Evolutionary conservation across 2,113 vertebrate genomes (phyloP).

Genomic region (Coracopsis vasa): DNA sequence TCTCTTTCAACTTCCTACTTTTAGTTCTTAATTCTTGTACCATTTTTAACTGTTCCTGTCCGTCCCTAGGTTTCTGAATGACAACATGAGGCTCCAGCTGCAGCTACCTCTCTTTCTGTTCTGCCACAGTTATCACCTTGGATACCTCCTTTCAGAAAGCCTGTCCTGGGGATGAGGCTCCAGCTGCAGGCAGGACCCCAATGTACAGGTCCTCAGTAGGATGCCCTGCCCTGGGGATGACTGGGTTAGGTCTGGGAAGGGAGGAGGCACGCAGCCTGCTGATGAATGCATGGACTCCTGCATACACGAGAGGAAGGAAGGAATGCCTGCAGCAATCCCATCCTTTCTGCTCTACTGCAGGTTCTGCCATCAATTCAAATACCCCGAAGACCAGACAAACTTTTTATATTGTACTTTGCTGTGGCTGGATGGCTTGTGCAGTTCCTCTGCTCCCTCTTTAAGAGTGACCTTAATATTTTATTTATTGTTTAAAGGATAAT

Average conservation of each 20-base stretch:
- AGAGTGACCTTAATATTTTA: constrained; percentile 69
- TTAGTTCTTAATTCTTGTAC: neutral
- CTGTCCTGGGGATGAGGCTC: neutral
- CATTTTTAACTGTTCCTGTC: neutral
- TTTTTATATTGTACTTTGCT: constrained; percentile 26
- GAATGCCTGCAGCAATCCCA: neutral
- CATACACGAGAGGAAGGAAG: neutral
- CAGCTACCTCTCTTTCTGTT: neutral
- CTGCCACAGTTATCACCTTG: neutral
- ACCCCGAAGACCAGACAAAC: constrained; percentile 14
- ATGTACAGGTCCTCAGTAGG: fast-evolving
- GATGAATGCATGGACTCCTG: neutral
- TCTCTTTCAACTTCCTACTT: neutral
- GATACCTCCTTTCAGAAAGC: neutral
- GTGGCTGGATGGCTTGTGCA: constrained; percentile 22
- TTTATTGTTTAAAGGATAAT: constrained; percentile 72
- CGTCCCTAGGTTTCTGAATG: neutral
- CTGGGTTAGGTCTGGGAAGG: neutral
- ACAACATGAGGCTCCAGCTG: neutral
- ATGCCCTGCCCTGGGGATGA: neutral
- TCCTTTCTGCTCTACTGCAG: neutral
- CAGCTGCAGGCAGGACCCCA: neutral
- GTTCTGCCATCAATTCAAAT: neutral
- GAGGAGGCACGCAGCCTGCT: neutral
- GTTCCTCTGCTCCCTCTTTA: constrained; percentile 35